Evolutionary conservation across 2,888 invertebrate genomes (phyloP), one percentile per base, ranked within the genome.

Genomic region (Exephanes ischioxanthus): DNA sequence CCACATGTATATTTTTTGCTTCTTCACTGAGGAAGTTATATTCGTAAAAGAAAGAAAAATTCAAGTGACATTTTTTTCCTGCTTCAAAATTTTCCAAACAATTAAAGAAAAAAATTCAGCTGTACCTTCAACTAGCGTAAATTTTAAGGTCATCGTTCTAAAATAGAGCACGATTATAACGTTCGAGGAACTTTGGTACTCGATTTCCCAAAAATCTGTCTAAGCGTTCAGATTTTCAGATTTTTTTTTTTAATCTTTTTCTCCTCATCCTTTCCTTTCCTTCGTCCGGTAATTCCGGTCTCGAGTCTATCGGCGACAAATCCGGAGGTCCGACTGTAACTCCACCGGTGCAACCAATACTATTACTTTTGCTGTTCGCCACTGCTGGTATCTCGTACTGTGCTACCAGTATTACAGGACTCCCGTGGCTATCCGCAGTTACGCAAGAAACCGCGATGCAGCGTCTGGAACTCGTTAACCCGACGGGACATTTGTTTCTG

Each of bases 391-490:
- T 22, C 78, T 63, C 26, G 76, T 71, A 33, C 63, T 48, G 48
- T 22, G 22, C n/a, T 22, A 71, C 80, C 71, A 55, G 80, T 73
- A 72, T 66, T 80, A 72, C 80, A 55, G 80, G 80, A 80, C 66
- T 71, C 72, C 41, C 80, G 41, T 73, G 61, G 79, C 53, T 86
- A 84, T 68, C 89, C 88, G 87, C 89, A 87, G 90, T 92, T 91
- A 90, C 90, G 90, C 88, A 89, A 90, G 90, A 90, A 90, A 89
- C 88, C 89, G 87, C 88, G 88, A 86, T 86, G 81, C 88, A 86
- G 58, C 87, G 89, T 90, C 89, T 88, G 88, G 90, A 89, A 90
- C 91, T 92, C 90, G 91, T 91, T 91, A 58, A 89, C 88, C 88
- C 84, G 85, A 84, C 84, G 80, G 87, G 87, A 89, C 88, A 90